Base-by-base conservation (phyloP, 2,797 vertebrate genomes). In the Paedocypris micromegethes region DNA sequence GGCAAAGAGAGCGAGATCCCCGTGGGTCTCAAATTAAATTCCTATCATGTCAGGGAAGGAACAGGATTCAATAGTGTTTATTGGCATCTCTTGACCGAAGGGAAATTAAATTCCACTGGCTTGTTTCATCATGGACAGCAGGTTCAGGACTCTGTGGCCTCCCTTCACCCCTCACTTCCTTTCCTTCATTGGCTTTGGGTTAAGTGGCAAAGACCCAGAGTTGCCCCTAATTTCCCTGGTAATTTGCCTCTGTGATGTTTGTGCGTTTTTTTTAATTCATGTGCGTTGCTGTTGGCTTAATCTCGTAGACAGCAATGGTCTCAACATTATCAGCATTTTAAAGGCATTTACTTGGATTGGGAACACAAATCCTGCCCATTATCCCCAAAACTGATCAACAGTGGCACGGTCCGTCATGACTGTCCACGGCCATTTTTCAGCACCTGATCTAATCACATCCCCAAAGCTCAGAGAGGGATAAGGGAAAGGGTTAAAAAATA, bases 21-120 rank as follows among this genome's bases (percentile, higher is more conserved):
- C 86, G 85, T 88, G 85, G 88, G 87, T 82, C 83, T 84, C 85
- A 89, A 89, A 89, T 90, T 89, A 89, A 90, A 90, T 90, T 89
- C 86, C 87, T 86, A 88, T 90, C 87, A 86, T 90, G 88, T 90
- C 88, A 88, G 87, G 77, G 83, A 84, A 86, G 87, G 61, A 88
- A 86, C 86, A 88, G 87, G 87, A 90, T 90, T 88, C 89, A 89
- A 68, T 76, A 72, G 58, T 74, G 72, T 75, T 78, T 76, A 76
- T 76, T 90, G 87, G 87, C 87, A 88, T 84, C 80, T 82, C 85
- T 83, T 80, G 81, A 86, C 88, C 86, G 84, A 78, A 86, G 87
- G 68, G 57, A 78, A 78, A 78, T 75, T 75, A 73, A 73, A 78
- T 78, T 90, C 84, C 65, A 64, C 64, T 70, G 71, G 68, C 53